These are phyloP conservation scores for Spisula solida DNA, from an alignment of 2,888 invertebrate genomes.

Conservation along the genomic window DNA sequence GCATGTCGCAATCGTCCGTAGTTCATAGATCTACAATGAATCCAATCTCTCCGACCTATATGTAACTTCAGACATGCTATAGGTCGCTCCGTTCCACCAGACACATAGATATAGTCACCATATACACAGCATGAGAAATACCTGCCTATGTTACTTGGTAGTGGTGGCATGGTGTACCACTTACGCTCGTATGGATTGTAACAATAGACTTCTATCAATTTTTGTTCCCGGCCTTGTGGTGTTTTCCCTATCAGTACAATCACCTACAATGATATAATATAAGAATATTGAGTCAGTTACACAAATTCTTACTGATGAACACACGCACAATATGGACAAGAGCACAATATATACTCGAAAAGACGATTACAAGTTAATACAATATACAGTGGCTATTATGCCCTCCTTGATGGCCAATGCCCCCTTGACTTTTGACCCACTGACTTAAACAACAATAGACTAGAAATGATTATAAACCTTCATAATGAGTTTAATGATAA, in stretches of 20 bases:
- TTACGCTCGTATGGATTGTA: conserved; percentile 67
- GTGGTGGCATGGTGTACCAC: conserved; percentile 73
- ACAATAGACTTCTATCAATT: conserved; percentile 69
- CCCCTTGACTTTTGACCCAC: too few relatives aligned
- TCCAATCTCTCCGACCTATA: conserved; percentile 69
- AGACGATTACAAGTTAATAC: too few relatives aligned
- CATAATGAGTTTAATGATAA: too few relatives aligned
- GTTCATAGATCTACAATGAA: conserved; percentile 73
- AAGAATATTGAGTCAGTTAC: not conserved
- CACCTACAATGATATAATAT: conserved; percentile 53
- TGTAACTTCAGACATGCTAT: conserved; percentile 70
- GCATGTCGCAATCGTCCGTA: conserved; percentile 70
- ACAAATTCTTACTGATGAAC: too few relatives aligned
- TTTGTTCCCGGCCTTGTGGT: conserved; percentile 71
- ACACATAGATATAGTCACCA: conserved; percentile 72
- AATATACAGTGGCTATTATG: too few relatives aligned
- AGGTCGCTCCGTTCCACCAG: conserved; percentile 70
- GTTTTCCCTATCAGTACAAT: conserved; percentile 72
- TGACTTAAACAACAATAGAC: too few relatives aligned
- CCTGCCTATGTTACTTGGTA: conserved; percentile 70
- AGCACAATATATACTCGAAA: too few relatives aligned
- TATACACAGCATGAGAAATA: conserved; percentile 72
- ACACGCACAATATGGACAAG: too few relatives aligned
- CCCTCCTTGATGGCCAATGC: too few relatives aligned
- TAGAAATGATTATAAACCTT: too few relatives aligned